Base-by-base conservation (phyloP, 2,797 vertebrate species). In the Molothrus ater region DNA sequence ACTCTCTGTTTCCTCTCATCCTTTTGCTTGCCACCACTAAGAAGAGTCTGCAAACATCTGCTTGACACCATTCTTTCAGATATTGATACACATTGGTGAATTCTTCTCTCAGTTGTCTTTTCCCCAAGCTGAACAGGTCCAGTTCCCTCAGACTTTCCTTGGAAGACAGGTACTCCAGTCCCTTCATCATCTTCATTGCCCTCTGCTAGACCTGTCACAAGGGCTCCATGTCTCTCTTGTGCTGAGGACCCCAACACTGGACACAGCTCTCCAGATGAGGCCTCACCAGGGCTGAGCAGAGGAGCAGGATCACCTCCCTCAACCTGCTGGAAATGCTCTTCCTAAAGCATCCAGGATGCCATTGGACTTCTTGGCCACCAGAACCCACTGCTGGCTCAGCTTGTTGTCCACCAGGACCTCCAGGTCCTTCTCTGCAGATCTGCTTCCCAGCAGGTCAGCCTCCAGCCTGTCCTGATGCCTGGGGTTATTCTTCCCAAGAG, bases 391-490 rank as follows among this genome's bases (percentile, higher is more conserved):
- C 43, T 48, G 26, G 26, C 11, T 36, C 26, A 59, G n/a, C 20
- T 25, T 59, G 11, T 5, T 9, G 16, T 31, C 7, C 11, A 36
- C 20, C n/a, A 59, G 12, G 7, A 24, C 11, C 7, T 3, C 25
- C n/a, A 36, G 16, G 3, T 74, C 12, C 20, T 74, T 47, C 26
- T 31, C 16, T 59, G 42, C 54, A 74, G n/a, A 60, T 6, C 56
- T 74, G 43, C 56, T 74, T 38, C 43, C n/a, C 54, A 38, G 7
- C 71, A 59, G 43, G 20, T 31, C 20, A 74, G 7, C 2, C 34
- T 1, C 2, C 45, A 48, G 6, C 2, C 56, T 38, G 13, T 60
- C 0, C 56, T 60, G 28, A 7, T 38, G 2, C 21, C 34, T 48
- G 56, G 2, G 12, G 34, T 10, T 75, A 3, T 20, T 40, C 43